Conservation (phyloP, 2,888 invertebrate genomes). For the Amphimallon solstitiale region DNA sequence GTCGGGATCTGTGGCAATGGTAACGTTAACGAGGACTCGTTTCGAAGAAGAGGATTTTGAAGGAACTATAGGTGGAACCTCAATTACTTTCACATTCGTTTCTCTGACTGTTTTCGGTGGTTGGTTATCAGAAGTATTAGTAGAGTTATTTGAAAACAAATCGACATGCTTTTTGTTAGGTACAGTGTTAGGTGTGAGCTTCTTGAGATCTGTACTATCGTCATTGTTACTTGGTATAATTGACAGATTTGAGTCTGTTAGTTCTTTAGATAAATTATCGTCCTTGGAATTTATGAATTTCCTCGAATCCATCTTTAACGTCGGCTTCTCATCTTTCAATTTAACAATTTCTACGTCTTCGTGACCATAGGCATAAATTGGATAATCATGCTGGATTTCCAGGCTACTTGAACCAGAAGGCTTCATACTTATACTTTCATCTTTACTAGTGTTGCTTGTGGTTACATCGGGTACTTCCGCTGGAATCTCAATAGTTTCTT, state of each 20-base stretch:
- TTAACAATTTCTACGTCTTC: constrained; percentile 65
- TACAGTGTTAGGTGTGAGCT: constrained; percentile 39
- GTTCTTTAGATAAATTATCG: constrained; percentile 53
- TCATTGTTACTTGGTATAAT: constrained; percentile 30
- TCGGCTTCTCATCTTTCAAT: constrained; percentile 54
- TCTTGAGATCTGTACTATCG: constrained; percentile 47
- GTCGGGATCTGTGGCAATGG: constrained; percentile 78
- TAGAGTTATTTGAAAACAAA: constrained; percentile 47
- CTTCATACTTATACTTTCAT: constrained; percentile 49
- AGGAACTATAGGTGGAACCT: constrained; percentile 54
- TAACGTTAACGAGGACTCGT: constrained; percentile 83
- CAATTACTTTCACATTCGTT: constrained; percentile 45
- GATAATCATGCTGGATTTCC: constrained; percentile 63
- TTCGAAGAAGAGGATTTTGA: constrained; percentile 63
- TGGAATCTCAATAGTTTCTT: constrained; percentile 37
- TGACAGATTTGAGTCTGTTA: constrained; percentile 56
- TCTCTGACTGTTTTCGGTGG: neutral
- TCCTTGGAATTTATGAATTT: neutral
- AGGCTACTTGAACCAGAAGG: constrained; percentile 49
- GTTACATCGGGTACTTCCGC: constrained; percentile 16
- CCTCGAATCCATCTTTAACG: neutral
- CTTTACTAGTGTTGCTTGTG: constrained; percentile 6
- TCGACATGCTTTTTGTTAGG: constrained; percentile 44
- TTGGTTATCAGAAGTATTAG: constrained; percentile 45
- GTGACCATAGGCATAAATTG: constrained; percentile 60